Evolutionary conservation across 2,113 vertebrate genomes (phyloP).

Genomic region (Genyomyrus donnyi): DNA sequence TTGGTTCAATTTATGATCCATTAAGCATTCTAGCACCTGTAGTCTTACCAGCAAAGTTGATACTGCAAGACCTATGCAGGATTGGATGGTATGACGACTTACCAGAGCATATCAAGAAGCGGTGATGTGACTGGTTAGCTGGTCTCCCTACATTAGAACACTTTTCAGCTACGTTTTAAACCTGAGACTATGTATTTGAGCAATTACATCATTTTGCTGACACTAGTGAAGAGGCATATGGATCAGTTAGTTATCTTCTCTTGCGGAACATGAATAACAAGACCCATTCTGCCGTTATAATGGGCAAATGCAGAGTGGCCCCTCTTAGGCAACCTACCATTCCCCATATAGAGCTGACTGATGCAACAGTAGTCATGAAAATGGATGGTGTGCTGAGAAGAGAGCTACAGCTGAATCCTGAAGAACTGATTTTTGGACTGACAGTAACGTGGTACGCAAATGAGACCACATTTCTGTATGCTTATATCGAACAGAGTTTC

Average conservation of each 20-base stretch:
- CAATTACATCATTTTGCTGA: conserved; percentile 15
- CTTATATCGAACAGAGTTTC: background rate
- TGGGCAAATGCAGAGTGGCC: conserved; percentile 10
- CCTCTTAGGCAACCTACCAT: conserved; percentile 1
- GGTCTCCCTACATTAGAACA: background rate
- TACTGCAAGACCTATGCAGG: conserved; percentile 17
- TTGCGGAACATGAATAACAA: background rate
- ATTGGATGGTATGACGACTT: background rate
- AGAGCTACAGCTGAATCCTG: background rate
- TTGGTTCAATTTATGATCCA: conserved; percentile 16
- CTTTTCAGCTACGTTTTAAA: background rate
- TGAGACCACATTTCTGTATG: background rate
- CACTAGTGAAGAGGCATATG: conserved; percentile 1
- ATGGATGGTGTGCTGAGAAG: background rate
- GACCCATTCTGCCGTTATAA: background rate
- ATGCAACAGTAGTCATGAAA: background rate
- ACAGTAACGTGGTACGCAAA: background rate
- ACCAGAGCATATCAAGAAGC: background rate
- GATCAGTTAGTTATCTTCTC: background rate
- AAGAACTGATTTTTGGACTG: conserved; percentile 1
- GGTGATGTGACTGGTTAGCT: background rate
- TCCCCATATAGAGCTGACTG: conserved; percentile 12
- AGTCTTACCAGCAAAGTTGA: conserved; percentile 7
- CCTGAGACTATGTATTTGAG: background rate
- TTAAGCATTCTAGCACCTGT: conserved; percentile 13